These are phyloP conservation scores for Tipula lateralis DNA, from an alignment of 2,888 invertebrate genomes.

Conservation along the genomic window DNA sequence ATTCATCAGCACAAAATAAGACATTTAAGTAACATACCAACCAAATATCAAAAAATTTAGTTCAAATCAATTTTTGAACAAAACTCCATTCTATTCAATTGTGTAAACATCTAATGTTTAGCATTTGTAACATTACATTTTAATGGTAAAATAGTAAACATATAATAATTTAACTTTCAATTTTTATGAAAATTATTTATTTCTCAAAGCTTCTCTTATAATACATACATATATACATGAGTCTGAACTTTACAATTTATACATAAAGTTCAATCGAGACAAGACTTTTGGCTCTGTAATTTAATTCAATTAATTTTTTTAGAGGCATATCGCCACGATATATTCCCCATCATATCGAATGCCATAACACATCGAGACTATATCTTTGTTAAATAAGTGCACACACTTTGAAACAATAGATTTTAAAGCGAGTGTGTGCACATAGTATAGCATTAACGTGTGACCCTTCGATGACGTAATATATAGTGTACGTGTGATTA, in stretches of 20 bases:
- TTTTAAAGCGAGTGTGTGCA: not conserved
- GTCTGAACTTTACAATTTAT: not conserved
- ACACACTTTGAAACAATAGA: not conserved
- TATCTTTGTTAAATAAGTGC: no score
- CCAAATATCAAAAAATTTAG: not conserved
- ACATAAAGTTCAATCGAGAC: not conserved
- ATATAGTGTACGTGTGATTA: not conserved
- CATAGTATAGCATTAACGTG: not conserved
- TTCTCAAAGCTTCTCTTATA: constrained; percentile 4
- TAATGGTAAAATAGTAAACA: not conserved
- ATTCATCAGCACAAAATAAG: not conserved
- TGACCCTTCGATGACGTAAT: not conserved
- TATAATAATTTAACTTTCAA: not conserved
- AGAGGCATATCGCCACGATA: no score
- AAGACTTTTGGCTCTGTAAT: not conserved
- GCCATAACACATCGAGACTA: no score
- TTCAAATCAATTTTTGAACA: not conserved
- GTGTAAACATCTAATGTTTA: not conserved
- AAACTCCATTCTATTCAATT: not conserved
- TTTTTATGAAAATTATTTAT: not conserved
- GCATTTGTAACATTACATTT: not conserved
- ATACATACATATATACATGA: not conserved
- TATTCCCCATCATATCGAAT: no score
- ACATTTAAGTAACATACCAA: not conserved
- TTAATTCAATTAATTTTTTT: not conserved